Evolutionary conservation across 2,113 vertebrate species (phyloP).

Genomic region (human (Homo sapiens)): GRCh38 chr5:103655501-103656000

Average conservation of each 20-base stretch:
- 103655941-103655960: constrained; percentile 20
- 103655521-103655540: constrained; percentile 78
- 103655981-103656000: constrained; percentile 19
- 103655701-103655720: constrained; percentile 67
- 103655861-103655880: background rate
- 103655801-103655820: constrained; percentile 27
- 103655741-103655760: constrained; percentile 70
- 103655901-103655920: constrained; percentile 54
- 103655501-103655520: constrained; percentile 79
- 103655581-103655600: constrained; percentile 75
- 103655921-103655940: constrained; percentile 35
- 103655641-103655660: constrained; percentile 73
- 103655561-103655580: constrained; percentile 75
- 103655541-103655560: constrained; percentile 76
- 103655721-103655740: constrained; percentile 71
- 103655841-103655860: constrained; percentile 61
- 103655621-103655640: constrained; percentile 62
- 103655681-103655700: constrained; percentile 75
- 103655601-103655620: constrained; percentile 68
- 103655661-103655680: constrained; percentile 71
- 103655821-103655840: constrained; percentile 59
- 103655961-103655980: constrained; percentile 20
- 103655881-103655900: constrained; percentile 58
- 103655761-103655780: constrained; percentile 77
- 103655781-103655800: constrained; percentile 60